Evolutionary conservation across 92 coral and sea anemone genomes (phyloP).

Genomic region (Palythoa grandis): DNA sequence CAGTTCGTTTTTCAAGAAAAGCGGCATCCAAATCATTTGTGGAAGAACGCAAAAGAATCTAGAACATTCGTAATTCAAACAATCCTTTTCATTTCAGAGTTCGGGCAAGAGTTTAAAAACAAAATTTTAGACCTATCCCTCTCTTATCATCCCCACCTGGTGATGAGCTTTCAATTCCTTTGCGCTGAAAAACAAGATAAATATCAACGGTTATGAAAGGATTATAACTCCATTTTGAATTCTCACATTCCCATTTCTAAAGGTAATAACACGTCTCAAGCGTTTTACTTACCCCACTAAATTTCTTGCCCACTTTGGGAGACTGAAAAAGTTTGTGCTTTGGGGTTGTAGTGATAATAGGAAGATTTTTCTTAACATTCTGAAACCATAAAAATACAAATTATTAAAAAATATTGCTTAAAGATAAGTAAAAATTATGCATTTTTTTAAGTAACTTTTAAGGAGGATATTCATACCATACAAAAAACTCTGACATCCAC

Average conservation of each 20-base stretch:
- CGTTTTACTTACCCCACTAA: constrained; percentile 24
- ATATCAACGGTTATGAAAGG: not conserved
- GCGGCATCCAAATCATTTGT: too few relatives aligned
- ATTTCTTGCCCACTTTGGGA: constrained; percentile 75
- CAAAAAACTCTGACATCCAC: constrained; percentile 77
- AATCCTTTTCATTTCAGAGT: too few relatives aligned
- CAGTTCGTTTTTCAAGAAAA: too few relatives aligned
- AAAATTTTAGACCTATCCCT: too few relatives aligned
- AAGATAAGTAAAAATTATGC: not conserved
- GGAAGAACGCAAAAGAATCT: too few relatives aligned
- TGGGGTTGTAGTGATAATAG: constrained; percentile 53
- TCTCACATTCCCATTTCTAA: not conserved
- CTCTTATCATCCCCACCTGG: constrained; percentile 51
- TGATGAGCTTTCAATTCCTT: constrained; percentile 64
- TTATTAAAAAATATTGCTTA: not conserved
- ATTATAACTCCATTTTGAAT: not conserved
- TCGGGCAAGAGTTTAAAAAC: too few relatives aligned
- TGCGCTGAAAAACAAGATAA: constrained; percentile 54
- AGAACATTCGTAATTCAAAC: too few relatives aligned
- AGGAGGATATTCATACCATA: constrained; percentile 64
- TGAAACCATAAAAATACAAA: constrained; percentile 24
- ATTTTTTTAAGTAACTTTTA: too few relatives aligned
- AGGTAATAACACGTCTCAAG: not conserved
- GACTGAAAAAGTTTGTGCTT: constrained; percentile 83
- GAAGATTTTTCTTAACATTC: constrained; percentile 73